Percentiles rank a stretch among this genome's conserved stretches.
Evolutionary conservation across 1,140 invertebrate species (phyloP).

Genomic region (Elymnias hypermnestra): DNA sequence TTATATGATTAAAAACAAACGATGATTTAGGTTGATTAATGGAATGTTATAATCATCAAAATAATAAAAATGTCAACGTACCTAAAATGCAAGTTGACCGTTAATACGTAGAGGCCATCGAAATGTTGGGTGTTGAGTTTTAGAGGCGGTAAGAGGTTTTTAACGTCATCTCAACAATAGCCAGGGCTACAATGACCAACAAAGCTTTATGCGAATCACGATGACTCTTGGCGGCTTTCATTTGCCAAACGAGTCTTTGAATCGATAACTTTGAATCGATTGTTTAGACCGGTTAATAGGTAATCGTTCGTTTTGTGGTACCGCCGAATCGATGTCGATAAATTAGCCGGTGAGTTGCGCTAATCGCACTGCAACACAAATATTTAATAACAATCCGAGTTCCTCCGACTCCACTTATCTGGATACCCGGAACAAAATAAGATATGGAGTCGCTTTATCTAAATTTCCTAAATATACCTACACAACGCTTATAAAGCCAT

Average conservation of each 20-base stretch:
- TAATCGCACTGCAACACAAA: slow-evolving; percentile 73
- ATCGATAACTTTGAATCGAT: slow-evolving; percentile 15
- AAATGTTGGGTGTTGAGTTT: slow-evolving; percentile 3
- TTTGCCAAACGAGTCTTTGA: slow-evolving; percentile 18
- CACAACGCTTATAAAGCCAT: too few species aligned
- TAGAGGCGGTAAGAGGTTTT: slow-evolving; percentile 12
- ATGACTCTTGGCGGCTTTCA: slow-evolving; percentile 18
- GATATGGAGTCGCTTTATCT: slow-evolving; percentile 23
- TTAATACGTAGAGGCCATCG: too few species aligned
- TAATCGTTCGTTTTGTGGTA: slow-evolving; percentile 23
- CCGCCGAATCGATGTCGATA: slow-evolving; percentile 45
- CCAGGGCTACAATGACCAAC: slow-evolving; percentile 10
- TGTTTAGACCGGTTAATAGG: slow-evolving; percentile 26
- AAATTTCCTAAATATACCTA: background rate
- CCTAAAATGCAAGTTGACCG: too few species aligned
- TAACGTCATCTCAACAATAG: slow-evolving; percentile 13
- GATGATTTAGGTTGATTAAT: too few species aligned
- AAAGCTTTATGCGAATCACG: slow-evolving; percentile 14
- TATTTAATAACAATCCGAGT: slow-evolving; percentile 74
- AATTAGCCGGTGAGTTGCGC: slow-evolving; percentile 65
- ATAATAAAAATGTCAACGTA: too few species aligned
- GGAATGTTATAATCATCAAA: too few species aligned
- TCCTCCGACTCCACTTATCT: slow-evolving; percentile 70
- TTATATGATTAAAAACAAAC: too few species aligned
- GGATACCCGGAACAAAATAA: slow-evolving; percentile 35